Evolutionary conservation across 1,140 invertebrate species (phyloP).

Genomic region (Aphelenchoides besseyi): DNA sequence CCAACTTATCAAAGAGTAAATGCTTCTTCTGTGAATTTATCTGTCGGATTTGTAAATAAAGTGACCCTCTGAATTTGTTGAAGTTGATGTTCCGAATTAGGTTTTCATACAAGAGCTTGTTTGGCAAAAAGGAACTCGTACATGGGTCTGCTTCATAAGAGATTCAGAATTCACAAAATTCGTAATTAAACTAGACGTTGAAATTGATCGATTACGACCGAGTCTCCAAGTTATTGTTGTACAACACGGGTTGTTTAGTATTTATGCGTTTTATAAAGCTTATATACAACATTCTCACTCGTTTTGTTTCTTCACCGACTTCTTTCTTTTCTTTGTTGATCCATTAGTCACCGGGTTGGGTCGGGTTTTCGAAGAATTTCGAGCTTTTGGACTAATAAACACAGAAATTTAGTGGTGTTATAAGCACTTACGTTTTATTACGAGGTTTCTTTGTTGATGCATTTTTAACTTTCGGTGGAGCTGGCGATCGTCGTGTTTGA

Average conservation of each 20-base stretch:
- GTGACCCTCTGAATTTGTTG: neutral
- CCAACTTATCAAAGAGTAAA: too few species aligned
- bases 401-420: neutral
- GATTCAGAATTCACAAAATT: neutral
- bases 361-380: neutral
- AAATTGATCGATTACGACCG: too few species aligned
- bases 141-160: slow-evolving; percentile 8
- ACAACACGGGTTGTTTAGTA: too few species aligned
- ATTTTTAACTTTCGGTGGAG: neutral
- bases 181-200: neutral
- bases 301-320: slow-evolving; percentile 48
- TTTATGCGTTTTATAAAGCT: too few species aligned
- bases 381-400: neutral
- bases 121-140: slow-evolving; percentile 5
- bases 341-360: slow-evolving; percentile 29
- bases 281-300: too few species aligned
- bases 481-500: neutral
- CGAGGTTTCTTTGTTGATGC: neutral
- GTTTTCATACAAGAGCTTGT: too few species aligned
- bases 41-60: neutral
- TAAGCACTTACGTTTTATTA: neutral
- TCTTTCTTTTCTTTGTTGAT: slow-evolving; percentile 36
- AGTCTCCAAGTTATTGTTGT: too few species aligned
- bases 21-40: neutral
- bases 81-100: neutral